Conservation (phyloP, 1,140 invertebrate genomes). For the Aculops lycopersici region DNA sequence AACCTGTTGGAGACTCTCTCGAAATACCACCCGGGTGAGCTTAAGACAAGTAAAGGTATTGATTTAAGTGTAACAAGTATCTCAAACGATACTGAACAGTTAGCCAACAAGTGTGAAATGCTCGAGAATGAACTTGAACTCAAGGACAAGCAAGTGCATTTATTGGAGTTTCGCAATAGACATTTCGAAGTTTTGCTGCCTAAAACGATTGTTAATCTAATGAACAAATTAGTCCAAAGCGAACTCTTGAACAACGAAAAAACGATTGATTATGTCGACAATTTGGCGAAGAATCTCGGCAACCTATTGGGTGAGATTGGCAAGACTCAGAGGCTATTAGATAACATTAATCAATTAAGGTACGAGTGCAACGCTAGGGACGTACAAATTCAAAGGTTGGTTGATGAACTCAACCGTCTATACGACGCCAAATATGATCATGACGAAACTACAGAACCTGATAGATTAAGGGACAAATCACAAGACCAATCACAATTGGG, state of each 20-base stretch:
- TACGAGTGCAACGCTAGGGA: background rate
- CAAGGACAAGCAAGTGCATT: no score
- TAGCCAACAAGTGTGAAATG: background rate
- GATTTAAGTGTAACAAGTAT: background rate
- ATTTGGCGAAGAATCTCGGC: no score
- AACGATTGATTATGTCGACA: background rate
- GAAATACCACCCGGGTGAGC: background rate
- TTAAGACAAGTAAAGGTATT: background rate
- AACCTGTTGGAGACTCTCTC: background rate
- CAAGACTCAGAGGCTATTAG: no score
- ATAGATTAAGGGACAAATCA: no score
- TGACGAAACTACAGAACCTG: no score
- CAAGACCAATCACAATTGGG: no score
- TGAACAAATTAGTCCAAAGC: no score
- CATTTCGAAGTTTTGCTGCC: no score
- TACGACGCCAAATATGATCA: background rate
- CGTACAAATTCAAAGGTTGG: background rate
- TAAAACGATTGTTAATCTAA: no score
- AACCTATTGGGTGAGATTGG: no score
- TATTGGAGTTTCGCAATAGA: no score
- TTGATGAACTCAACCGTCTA: background rate
- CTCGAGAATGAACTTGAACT: background rate
- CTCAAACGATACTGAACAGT: background rate
- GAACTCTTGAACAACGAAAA: background rate
- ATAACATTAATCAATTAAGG: no score